These are phyloP conservation scores for Sesamia nonagrioides DNA, from an alignment of 1,140 invertebrate genomes.

Conservation along the genomic window DNA sequence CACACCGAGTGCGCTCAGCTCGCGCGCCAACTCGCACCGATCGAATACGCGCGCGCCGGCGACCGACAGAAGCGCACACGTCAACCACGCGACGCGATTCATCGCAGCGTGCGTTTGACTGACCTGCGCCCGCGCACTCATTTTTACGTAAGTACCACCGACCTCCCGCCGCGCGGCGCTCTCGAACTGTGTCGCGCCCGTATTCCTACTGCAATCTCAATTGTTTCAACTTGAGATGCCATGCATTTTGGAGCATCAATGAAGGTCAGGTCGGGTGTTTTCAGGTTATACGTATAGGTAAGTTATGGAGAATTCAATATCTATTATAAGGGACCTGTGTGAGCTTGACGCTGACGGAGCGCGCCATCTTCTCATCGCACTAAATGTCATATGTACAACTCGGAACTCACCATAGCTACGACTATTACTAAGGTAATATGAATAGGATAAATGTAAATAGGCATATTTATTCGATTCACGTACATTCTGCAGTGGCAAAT, in stretches of 20 bases:
- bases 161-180: slow-evolving; percentile 72
- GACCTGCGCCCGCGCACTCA: slow-evolving; percentile 62
- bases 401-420: neutral
- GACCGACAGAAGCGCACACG: slow-evolving; percentile 68
- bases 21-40: slow-evolving; percentile 90
- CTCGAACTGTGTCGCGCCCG: slow-evolving; percentile 70
- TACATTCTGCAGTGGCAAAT: slow-evolving; percentile 1
- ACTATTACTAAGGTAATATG: neutral
- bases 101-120: slow-evolving; percentile 74
- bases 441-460: neutral
- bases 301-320: slow-evolving; percentile 10
- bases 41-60: slow-evolving; percentile 88
- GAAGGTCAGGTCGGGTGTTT: slow-evolving; percentile 48
- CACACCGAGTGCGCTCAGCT: slow-evolving; percentile 88
- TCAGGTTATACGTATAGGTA: slow-evolving; percentile 1
- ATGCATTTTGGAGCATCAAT: slow-evolving; percentile 62
- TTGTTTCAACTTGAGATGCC: slow-evolving; percentile 57
- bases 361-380: slow-evolving; percentile 14
- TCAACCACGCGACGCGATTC: slow-evolving; percentile 74
- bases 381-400: neutral
- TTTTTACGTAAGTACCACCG: slow-evolving; percentile 70
- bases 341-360: slow-evolving; percentile 23
- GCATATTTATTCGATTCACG: slow-evolving; percentile 30
- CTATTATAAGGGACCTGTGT: neutral
- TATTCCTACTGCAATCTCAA: slow-evolving; percentile 73